These are phyloP conservation scores for Wasmannia auropunctata DNA, from an alignment of 1,140 invertebrate species.

Conservation along the genomic window DNA sequence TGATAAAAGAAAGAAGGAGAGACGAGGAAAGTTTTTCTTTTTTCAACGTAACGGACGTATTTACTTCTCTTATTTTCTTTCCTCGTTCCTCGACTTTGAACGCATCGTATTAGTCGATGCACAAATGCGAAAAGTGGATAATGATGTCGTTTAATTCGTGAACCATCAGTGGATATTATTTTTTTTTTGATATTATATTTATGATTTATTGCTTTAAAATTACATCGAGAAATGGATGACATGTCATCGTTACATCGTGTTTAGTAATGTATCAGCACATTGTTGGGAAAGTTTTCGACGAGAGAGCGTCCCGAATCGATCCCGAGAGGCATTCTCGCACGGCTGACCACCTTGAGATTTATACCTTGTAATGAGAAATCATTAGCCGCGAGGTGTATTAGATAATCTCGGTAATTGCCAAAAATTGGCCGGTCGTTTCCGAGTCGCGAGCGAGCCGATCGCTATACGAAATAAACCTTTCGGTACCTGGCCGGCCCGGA, in stretches of 20 bases:
- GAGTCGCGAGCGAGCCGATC: slow-evolving; percentile 60
- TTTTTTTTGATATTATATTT: neutral
- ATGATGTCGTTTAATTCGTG: neutral
- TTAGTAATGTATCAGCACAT: neutral
- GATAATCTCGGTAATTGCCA: slow-evolving; percentile 84
- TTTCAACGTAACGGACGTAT: slow-evolving; percentile 11
- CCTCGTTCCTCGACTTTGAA: neutral
- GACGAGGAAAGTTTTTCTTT: neutral
- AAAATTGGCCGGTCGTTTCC: slow-evolving; percentile 77
- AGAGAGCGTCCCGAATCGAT: slow-evolving; percentile 55
- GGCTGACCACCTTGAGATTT: slow-evolving; percentile 78
- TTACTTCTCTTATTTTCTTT: slow-evolving; percentile 25
- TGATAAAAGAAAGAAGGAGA: slow-evolving; percentile 9
- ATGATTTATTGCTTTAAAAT: neutral
- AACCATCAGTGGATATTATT: neutral
- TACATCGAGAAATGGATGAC: neutral
- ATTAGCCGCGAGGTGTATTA: slow-evolving; percentile 84
- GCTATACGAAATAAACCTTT: slow-evolving; percentile 55
- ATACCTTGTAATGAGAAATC: slow-evolving; percentile 85
- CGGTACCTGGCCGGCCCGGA: slow-evolving; percentile 25
- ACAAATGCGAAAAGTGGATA: neutral
- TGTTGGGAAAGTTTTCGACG: slow-evolving; percentile 12
- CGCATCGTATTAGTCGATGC: neutral
- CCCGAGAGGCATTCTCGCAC: slow-evolving; percentile 45
- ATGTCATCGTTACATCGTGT: neutral